Conservation (phyloP, 2,888 invertebrate genomes). For the Ormyrus pomaceus region DNA sequence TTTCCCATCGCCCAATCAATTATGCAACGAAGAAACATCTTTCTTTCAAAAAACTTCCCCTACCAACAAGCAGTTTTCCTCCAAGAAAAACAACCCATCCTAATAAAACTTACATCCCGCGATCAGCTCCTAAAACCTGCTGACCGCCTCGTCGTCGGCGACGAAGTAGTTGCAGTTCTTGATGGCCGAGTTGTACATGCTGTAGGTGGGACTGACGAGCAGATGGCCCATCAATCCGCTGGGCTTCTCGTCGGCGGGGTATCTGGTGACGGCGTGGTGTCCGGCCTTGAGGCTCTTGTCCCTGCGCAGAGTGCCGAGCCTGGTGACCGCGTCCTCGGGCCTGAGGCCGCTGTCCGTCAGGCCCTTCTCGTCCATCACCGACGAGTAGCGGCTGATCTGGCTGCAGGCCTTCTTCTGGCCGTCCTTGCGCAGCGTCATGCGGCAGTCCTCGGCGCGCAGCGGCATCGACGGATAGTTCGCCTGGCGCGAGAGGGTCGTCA, state of each 20-base stretch:
- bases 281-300: slow-evolving; percentile 44
- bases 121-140: slow-evolving; percentile 67
- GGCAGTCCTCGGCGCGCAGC: slow-evolving; percentile 70
- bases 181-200: slow-evolving; percentile 71
- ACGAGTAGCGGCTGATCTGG: slow-evolving; percentile 68
- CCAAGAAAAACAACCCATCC: no score
- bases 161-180: slow-evolving; percentile 70
- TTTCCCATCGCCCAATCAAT: no score
- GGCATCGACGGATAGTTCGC: slow-evolving; percentile 75
- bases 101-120: neutral
- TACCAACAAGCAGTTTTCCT: no score
- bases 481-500: slow-evolving; percentile 73
- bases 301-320: slow-evolving; percentile 39
- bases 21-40: no score
- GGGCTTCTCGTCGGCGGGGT: slow-evolving; percentile 32
- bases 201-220: slow-evolving; percentile 72
- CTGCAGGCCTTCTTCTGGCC: slow-evolving; percentile 27
- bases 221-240: slow-evolving; percentile 61
- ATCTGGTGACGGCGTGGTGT: slow-evolving; percentile 28
- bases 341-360: slow-evolving; percentile 50
- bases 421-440: slow-evolving; percentile 68
- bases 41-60: no score
- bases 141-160: slow-evolving; percentile 73
- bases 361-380: slow-evolving; percentile 68
- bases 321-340: slow-evolving; percentile 19